Base-by-base conservation (phyloP, 2,797 vertebrate species). In the Anguilla megastoma region DNA sequence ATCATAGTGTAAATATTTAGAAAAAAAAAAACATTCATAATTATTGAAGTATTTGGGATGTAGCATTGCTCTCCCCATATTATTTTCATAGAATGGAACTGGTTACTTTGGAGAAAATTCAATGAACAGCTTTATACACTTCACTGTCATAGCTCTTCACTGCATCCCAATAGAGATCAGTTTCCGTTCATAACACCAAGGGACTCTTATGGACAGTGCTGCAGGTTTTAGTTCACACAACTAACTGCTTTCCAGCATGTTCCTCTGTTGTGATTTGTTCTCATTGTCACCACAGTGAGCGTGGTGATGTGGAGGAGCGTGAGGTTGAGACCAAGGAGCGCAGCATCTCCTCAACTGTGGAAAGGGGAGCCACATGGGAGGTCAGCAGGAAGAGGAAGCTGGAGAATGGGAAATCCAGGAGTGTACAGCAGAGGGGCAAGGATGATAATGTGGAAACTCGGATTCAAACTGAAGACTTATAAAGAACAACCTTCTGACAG, bases 351-450 rank as follows among this genome's bases (percentile, higher is more conserved):
- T 98, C 97, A 2, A 97, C 99, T 1, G 97, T 97, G 87, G 95
- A 95, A 1, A 92, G 96, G 79, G 92, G 95, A 27, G 93, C 93
- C 84, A 86, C 94, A 21, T 48, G 95, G 90, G 92, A 97, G 0
- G 95, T 96, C 0, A 99, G 99, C 94, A 98, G 96, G 94, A 99
- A 97, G 93, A 98, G 96, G 93, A 99, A 96, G 93, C 91, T 96
- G 7, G 97, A 97, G 93, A 99, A 98, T 90, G 97, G 97, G 87
- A 99, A 97, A 93, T 95, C 96, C 89, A 96, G 98, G 94, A 98
- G 97, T 91, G 95, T 99, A 90, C 95, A 98, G 60, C 97, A 97
- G 93, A 96, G 98, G 94, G 97, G 95, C 71, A 91, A 93, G 1
- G 97, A 99, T 66, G 96, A 98, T 76, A 21, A 50, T 50, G 45